Conservation (phyloP, 1,140 invertebrate species). For the Theocolax elegans region DNA sequence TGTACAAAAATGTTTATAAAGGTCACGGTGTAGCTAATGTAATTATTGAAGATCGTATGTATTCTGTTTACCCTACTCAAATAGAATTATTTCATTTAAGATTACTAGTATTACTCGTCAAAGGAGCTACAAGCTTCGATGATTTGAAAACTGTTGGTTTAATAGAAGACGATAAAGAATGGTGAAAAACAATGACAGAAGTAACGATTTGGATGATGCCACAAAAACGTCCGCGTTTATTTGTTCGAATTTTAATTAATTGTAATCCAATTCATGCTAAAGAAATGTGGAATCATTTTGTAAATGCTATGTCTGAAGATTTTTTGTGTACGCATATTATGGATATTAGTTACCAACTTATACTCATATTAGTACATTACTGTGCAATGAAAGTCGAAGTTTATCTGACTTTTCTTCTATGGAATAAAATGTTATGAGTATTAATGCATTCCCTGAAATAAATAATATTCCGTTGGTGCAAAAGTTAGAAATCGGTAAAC, state of each 20-base stretch:
- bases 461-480: no score
- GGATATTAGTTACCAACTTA: no score
- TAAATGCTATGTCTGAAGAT: conserved; percentile 28
- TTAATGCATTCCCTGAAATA: no score
- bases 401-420: no score
- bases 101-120: conserved; percentile 49
- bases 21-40: conserved; percentile 30
- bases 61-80: conserved; percentile 9
- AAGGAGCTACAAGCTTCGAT: conserved; percentile 24
- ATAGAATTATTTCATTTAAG: conserved; percentile 52
- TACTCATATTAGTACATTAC: no score
- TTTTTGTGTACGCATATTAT: not conserved
- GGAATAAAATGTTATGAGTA: no score
- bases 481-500: no score
- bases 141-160: conserved; percentile 18
- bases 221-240: conserved; percentile 5
- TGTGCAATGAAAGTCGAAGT: no score
- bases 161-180: conserved; percentile 35
- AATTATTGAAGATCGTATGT: conserved; percentile 25
- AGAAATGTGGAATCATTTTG: conserved; percentile 29
- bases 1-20: conserved; percentile 41
- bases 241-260: conserved; percentile 32
- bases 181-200: conserved; percentile 22
- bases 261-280: conserved; percentile 20
- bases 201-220: conserved; percentile 34